These are phyloP conservation scores for Lithobius niger DNA, from an alignment of 1,140 invertebrate species.

Conservation along the genomic window DNA sequence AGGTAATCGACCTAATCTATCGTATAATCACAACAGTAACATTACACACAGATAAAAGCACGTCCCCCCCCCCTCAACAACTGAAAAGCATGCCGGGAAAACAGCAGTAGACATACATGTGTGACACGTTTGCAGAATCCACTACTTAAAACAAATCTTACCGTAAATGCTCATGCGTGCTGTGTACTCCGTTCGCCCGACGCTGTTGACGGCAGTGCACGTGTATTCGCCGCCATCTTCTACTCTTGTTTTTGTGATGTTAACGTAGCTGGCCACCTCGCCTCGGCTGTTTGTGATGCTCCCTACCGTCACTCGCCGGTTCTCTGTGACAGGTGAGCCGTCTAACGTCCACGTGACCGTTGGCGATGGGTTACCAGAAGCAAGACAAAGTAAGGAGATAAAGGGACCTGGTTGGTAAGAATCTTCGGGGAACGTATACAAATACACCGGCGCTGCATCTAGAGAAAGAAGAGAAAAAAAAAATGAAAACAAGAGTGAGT, in stretches of 20 bases:
- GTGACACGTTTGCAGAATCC: too few species aligned
- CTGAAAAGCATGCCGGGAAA: too few species aligned
- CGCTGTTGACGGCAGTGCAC: constrained; percentile 26
- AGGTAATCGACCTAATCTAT: too few species aligned
- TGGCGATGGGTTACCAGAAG: constrained; percentile 66
- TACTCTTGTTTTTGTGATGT: constrained; percentile 67
- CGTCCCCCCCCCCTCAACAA: too few species aligned
- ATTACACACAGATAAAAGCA: too few species aligned
- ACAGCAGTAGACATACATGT: too few species aligned
- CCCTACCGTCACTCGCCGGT: constrained; percentile 5
- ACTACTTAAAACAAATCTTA: too few species aligned
- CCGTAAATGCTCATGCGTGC: constrained; percentile 26
- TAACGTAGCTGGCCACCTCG: constrained; percentile 34
- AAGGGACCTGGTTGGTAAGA: constrained; percentile 70
- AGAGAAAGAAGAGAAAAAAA: constrained; percentile 26
- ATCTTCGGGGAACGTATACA: constrained; percentile 72
- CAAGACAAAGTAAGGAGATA: constrained; percentile 69
- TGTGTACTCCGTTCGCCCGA: constrained; percentile 22
- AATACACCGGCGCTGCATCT: constrained; percentile 65
- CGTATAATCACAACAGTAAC: too few species aligned
- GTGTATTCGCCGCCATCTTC: constrained; percentile 55
- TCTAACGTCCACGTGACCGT: constrained; percentile 35
- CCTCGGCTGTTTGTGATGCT: constrained; percentile 37
- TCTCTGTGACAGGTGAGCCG: constrained; percentile 28
- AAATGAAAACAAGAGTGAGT: too few species aligned